phyloP scores from a whole-genome alignment of 2,888 invertebrate genomes.

The Cantharis nigra region DNA sequence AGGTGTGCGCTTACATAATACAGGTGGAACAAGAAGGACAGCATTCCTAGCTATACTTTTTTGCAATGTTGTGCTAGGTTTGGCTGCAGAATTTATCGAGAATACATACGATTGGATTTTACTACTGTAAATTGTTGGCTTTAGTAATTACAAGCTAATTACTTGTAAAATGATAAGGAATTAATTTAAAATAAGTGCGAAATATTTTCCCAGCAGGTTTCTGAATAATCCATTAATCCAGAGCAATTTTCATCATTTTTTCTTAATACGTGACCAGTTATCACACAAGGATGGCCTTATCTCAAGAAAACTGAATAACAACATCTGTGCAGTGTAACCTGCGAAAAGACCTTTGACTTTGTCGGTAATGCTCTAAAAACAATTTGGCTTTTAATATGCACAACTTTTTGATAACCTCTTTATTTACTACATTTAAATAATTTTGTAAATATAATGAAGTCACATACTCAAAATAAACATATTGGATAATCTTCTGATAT shows the following conservation, averaged over 20 bases:
- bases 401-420: not conserved
- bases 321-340: not conserved
- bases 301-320: not conserved
- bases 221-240: too few relatives aligned
- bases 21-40: conserved; percentile 17
- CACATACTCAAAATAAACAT: not conserved
- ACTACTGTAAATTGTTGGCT: not conserved
- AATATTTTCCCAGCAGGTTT: not conserved
- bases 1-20: not conserved
- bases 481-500: not conserved
- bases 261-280: not conserved
- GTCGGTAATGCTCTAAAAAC: not conserved
- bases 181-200: not conserved
- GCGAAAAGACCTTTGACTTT: not conserved
- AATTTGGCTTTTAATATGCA: not conserved
- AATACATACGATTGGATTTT: not conserved
- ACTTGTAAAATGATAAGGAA: not conserved
- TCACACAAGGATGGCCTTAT: not conserved
- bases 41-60: conserved; percentile 12
- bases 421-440: not conserved
- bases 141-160: not conserved
- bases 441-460: not conserved
- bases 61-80: not conserved
- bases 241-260: not conserved
- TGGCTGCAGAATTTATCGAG: not conserved